phyloP scores from a whole-genome alignment of 2,888 invertebrate genomes.

The Anarsia innoxiella region DNA sequence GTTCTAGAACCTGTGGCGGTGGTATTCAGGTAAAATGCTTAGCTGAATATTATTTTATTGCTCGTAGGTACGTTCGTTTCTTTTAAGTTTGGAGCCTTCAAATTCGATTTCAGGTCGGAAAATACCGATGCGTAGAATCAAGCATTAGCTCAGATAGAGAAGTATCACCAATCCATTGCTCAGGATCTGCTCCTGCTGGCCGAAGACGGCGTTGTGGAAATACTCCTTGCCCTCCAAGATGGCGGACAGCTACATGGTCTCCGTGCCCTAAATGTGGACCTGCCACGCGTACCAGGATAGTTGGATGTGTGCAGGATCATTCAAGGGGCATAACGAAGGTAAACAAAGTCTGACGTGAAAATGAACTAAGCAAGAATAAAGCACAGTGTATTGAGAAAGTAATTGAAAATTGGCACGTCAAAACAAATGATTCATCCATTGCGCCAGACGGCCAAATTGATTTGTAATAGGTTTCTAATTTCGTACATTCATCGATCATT shows the following conservation, averaged over 20 bases:
- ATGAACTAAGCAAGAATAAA: no score
- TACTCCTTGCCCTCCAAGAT: conserved; percentile 86
- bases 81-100: background rate
- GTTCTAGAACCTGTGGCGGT: conserved; percentile 88
- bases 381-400: no score
- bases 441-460: no score
- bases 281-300: conserved; percentile 81
- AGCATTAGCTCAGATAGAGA: conserved; percentile 75
- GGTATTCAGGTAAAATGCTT: conserved; percentile 76
- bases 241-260: conserved; percentile 86
- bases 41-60: background rate
- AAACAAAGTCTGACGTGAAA: no score
- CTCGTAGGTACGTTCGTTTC: background rate
- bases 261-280: conserved; percentile 86
- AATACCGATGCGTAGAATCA: conserved; percentile 82
- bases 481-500: no score
- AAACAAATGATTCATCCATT: no score
- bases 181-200: conserved; percentile 77
- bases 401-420: no score
- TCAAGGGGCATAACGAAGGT: conserved; percentile 64
- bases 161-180: conserved; percentile 64
- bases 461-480: no score
- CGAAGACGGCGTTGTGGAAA: conserved; percentile 81
- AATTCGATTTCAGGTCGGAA: conserved; percentile 75
- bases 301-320: conserved; percentile 82